A percentile compares a stretch with the other conserved stretches of the same genome.
phyloP scores from a whole-genome alignment of 92 coral and sea anemone genomes.

The Epizoanthus ramosus region DNA sequence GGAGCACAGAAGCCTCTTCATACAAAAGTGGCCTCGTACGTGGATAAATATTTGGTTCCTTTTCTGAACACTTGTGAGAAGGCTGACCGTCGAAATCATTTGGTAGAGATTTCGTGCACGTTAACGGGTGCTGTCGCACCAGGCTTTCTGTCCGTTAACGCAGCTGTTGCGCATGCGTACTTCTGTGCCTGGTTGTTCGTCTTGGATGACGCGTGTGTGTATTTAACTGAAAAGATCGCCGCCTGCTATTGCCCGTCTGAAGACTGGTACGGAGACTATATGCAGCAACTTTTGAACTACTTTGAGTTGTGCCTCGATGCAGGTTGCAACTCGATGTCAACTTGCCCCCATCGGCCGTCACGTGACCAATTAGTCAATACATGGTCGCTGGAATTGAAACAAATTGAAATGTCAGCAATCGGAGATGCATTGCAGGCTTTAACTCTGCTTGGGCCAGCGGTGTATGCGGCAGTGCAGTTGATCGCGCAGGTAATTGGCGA shows the following conservation, averaged over 20 bases:
- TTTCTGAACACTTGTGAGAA: no score
- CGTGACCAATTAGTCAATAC: background rate
- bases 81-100: background rate
- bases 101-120: conserved; percentile 2
- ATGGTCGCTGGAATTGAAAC: background rate
- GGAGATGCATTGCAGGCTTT: conserved; percentile 1
- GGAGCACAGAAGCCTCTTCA: background rate
- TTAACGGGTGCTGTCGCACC: background rate
- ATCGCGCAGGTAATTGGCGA: background rate
- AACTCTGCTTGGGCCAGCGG: background rate
- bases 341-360: background rate
- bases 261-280: conserved; percentile 1
- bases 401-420: conserved; percentile 9
- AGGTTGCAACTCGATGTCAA: conserved; percentile 10
- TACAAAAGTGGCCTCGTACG: no score
- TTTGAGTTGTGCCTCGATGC: conserved; percentile 2
- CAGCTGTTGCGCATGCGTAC: conserved; percentile 4
- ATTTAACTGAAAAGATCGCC: background rate
- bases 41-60: no score
- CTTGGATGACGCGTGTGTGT: background rate
- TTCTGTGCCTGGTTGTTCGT: conserved; percentile 11
- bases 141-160: background rate
- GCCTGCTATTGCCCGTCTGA: background rate
- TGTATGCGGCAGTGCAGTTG: conserved; percentile 3
- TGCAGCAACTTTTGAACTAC: conserved; percentile 23